Evolutionary conservation across 2,797 vertebrate species (phyloP).

Genomic region (Enteromius afrohamiltoni): DNA sequence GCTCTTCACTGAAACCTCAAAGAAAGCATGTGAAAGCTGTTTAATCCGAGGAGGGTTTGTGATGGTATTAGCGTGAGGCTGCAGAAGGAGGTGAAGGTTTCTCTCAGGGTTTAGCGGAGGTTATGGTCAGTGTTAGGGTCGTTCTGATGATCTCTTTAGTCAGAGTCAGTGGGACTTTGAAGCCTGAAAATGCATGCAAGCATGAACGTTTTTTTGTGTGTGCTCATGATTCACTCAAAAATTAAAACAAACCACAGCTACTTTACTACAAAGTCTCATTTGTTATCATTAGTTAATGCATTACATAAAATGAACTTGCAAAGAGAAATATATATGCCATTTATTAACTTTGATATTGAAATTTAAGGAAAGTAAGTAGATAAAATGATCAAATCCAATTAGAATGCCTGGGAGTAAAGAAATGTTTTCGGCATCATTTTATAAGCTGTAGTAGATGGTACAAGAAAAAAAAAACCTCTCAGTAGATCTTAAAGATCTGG

Average conservation of each 20-base stretch:
- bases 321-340: neutral
- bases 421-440: no score
- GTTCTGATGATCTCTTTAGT: neutral
- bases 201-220: neutral
- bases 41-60: neutral
- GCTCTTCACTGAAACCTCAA: neutral
- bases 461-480: no score
- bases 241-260: neutral
- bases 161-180: neutral
- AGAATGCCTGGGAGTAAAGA: no score
- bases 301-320: neutral
- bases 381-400: no score
- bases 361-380: neutral
- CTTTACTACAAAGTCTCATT: neutral
- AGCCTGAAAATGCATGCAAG: neutral
- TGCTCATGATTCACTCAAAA: neutral
- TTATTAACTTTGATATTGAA: neutral
- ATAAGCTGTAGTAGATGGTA: no score
- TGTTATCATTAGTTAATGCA: neutral
- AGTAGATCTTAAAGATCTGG: no score
- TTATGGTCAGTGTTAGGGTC: conserved; percentile 12
- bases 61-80: neutral
- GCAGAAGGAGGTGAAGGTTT: conserved; percentile 7
- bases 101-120: conserved; percentile 24
- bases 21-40: neutral